Evolutionary conservation across 2,888 invertebrate species (phyloP), one percentile per base, ranked within the genome.

Genomic region (Rambutsinella grinnellia): DNA sequence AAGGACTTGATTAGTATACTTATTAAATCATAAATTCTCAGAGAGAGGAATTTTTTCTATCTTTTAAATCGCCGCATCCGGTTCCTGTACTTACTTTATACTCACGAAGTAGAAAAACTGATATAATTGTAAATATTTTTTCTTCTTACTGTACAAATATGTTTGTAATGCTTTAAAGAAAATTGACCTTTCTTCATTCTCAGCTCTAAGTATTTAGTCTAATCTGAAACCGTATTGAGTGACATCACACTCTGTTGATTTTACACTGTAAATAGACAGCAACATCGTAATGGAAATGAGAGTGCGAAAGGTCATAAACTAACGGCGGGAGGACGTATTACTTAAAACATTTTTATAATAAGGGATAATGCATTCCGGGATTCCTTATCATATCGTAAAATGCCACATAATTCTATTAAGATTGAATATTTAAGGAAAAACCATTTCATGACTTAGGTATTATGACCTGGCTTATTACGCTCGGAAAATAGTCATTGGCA

Each of bases 21-120:
- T 60, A 61, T 61, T 26, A 61, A 61, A 61, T 61, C 47, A 24
- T 68, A 68, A 60, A 53, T 60, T 68, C 68, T 49, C 53, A 56
- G 28, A 23, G 68, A 68, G 51, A 51, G 57, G 24, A 44, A 13
- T 28, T 36, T 13, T 68, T 28, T 60, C 44, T 27, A 3, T 46
- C 24, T 5, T 49, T 51, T 53, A 44, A 68, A 60, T 47, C 68
- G 36, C 53, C 10, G 53, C 49, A 51, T 68, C 68, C 68, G 68
- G 68, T 60, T 68, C 68, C 67, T 57, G 62, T 63, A 8, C 36
- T 36, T 36, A 36, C 36, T 13, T 13, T 36, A 8, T 8, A 36
- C 36, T 5, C 36, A n/a, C 13, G 36, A 36, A 36, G 36, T 36
- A 8, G 5, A 36, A 5, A 8, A 13, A 36, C 36, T 36, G 36